Conservation (phyloP, 2,113 vertebrate species). For the Capra hircus region DNA sequence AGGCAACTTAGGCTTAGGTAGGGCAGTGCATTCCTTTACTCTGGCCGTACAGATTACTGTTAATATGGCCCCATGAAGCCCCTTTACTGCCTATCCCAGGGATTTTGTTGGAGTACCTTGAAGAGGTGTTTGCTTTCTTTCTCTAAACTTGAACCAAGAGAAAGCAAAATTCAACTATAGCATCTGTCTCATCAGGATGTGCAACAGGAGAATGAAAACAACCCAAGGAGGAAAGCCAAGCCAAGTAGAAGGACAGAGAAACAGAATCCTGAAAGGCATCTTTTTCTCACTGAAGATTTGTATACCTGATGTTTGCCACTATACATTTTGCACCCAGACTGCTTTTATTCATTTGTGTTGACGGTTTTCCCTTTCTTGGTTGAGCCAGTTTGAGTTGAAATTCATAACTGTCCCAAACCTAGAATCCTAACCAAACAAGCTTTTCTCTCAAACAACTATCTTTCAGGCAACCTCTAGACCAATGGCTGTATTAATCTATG, state of each 20-base stretch:
- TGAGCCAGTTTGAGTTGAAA: background rate
- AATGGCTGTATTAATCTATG: background rate
- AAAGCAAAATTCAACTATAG: background rate
- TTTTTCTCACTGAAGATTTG: background rate
- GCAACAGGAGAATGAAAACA: background rate
- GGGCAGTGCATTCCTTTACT: background rate
- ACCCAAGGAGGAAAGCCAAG: background rate
- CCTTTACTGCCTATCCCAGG: background rate
- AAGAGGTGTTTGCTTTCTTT: background rate
- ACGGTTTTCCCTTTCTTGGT: background rate
- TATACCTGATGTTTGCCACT: background rate
- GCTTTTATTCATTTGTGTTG: background rate
- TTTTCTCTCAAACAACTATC: background rate
- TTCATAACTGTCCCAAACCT: background rate
- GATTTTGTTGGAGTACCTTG: background rate
- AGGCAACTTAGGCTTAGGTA: background rate
- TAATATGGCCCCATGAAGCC: background rate
- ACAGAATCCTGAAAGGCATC: background rate
- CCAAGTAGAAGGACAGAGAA: background rate
- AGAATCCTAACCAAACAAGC: background rate
- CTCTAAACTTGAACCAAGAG: background rate
- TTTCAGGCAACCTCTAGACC: background rate
- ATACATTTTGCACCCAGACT: background rate
- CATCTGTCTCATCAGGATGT: background rate
- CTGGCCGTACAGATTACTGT: background rate